Conservation (phyloP, 2,113 vertebrate genomes). For the Sitta europaea region DNA sequence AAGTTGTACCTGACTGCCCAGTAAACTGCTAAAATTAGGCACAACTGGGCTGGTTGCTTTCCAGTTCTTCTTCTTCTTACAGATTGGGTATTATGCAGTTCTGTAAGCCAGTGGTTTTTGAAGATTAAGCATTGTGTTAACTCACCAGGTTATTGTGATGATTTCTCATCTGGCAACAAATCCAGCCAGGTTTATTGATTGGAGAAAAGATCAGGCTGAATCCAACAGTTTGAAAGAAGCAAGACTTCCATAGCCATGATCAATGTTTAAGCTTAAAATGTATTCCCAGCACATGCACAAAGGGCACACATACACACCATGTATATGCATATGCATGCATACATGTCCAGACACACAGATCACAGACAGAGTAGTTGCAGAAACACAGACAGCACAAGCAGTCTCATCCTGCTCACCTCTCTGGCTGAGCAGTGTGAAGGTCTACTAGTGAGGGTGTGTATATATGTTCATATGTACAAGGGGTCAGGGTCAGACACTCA, state of each 20-base stretch:
- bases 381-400: not conserved
- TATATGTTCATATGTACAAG: not conserved
- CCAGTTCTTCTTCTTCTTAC: not conserved
- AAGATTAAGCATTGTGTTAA: not conserved
- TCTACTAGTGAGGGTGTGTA: not conserved
- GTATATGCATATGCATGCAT: too few relatives aligned
- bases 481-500: not conserved
- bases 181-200: not conserved
- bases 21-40: not conserved
- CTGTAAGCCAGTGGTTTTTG: not conserved
- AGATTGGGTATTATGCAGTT: not conserved
- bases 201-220: not conserved
- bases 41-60: not conserved
- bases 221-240: not conserved
- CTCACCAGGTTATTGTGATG: fast-evolving
- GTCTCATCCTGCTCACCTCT: not conserved
- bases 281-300: fast-evolving
- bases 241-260: not conserved
- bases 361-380: not conserved
- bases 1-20: not conserved
- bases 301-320: fast-evolving
- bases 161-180: not conserved
- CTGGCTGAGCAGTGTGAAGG: not conserved
- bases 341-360: fast-evolving
- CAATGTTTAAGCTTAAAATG: not conserved